phyloP scores from a whole-genome alignment of 2,888 invertebrate genomes.

The Nomada ruficornis region DNA sequence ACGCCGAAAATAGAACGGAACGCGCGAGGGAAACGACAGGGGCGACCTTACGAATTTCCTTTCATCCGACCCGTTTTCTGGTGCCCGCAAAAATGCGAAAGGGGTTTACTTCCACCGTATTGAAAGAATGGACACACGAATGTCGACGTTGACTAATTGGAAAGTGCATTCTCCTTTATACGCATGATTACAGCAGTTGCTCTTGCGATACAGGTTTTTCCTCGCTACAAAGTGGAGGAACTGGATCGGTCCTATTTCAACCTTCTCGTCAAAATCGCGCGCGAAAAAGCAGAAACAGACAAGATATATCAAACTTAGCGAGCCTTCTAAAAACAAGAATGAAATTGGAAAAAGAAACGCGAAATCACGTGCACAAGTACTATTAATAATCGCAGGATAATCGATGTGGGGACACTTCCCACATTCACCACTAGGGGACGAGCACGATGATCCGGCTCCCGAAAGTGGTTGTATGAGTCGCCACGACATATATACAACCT shows the following conservation, averaged over 20 bases:
- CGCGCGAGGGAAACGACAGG: not conserved
- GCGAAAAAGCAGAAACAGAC: not conserved
- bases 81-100: not conserved
- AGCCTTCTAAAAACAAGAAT: slow-evolving; percentile 17
- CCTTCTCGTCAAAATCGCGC: not conserved
- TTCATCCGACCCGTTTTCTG: not conserved
- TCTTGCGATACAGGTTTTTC: no score
- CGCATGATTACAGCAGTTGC: not conserved
- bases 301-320: not conserved
- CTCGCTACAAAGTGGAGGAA: slow-evolving; percentile 8
- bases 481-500: no score
- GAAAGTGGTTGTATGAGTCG: no score
- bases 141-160: slow-evolving; percentile 3
- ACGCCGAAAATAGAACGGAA: slow-evolving; percentile 34
- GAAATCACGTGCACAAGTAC: not conserved
- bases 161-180: not conserved
- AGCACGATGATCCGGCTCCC: no score
- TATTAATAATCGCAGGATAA: slow-evolving; percentile 50
- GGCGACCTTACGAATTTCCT: not conserved
- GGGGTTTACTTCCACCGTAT: not conserved
- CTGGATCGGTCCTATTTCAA: slow-evolving; percentile 3
- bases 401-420: no score
- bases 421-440: no score
- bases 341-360: slow-evolving; percentile 6
- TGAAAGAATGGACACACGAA: not conserved